These are phyloP conservation scores for Andrena dorsata DNA, from an alignment of 2,888 invertebrate genomes.

Conservation along the genomic window DNA sequence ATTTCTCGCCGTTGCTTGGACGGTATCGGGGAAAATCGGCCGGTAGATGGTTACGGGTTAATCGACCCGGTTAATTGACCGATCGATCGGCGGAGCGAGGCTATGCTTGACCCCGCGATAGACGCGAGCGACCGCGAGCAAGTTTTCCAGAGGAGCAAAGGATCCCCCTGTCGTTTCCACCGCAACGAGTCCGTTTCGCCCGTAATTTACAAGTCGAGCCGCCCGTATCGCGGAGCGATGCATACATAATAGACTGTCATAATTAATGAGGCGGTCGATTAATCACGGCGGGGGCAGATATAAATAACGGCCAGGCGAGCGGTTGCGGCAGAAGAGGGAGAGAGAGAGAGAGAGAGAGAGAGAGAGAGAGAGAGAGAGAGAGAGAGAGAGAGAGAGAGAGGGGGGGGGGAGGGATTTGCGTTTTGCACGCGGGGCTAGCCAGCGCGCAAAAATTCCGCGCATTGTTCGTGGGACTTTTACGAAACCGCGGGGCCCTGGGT, in stretches of 20 bases:
- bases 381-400: neutral
- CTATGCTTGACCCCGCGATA: neutral
- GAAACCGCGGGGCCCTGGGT: neutral
- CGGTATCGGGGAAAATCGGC: neutral
- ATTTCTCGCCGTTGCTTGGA: slow-evolving; percentile 4
- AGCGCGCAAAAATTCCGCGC: slow-evolving; percentile 48
- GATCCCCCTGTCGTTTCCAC: neutral
- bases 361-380: neutral
- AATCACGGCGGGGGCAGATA: slow-evolving; percentile 48
- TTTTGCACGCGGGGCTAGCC: slow-evolving; percentile 31
- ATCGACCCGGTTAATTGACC: slow-evolving; percentile 13
- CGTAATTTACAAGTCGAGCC: slow-evolving; percentile 22
- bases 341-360: neutral
- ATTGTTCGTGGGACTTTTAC: slow-evolving; percentile 51
- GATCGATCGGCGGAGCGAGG: neutral
- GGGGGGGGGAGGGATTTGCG: slow-evolving; percentile 33
- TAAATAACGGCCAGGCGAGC: slow-evolving; percentile 46
- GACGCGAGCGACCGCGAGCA: neutral
- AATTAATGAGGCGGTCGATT: slow-evolving; percentile 61
- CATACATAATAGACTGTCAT: slow-evolving; percentile 61
- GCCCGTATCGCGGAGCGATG: slow-evolving; percentile 44
- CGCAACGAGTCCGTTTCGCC: neutral
- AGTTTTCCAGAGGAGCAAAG: neutral
- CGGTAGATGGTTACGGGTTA: slow-evolving; percentile 8
- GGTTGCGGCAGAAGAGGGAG: neutral